Percentiles rank a stretch among this genome's conserved stretches.
phyloP scores from a whole-genome alignment of 37 sponge, comb jelly and placozoan genomes.

The Chondrilla cf. caribensis region DNA sequence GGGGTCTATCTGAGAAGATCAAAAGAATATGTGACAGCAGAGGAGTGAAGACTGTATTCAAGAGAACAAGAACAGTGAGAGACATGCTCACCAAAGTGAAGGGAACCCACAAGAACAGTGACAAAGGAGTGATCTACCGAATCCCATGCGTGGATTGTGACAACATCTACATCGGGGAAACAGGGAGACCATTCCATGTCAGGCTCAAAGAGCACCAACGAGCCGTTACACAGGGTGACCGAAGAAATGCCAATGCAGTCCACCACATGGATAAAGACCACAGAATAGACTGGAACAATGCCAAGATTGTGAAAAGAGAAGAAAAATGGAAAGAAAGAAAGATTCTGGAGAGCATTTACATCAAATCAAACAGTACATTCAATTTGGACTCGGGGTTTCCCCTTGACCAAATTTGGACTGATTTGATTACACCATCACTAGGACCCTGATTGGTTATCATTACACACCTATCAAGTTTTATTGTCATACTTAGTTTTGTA shows the following conservation, averaged over 20 bases:
- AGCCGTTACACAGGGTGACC: conserved; percentile 1
- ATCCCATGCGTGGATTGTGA: no score
- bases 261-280: not conserved
- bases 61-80: no score
- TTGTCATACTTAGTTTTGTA: no score
- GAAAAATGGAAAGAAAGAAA: not conserved
- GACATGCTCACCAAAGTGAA: no score
- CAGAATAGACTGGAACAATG: not conserved
- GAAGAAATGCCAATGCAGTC: conserved; percentile 21
- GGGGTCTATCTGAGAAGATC: no score
- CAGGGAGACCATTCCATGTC: conserved; percentile 23
- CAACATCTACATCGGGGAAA: no score
- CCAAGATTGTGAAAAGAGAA: not conserved
- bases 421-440: not conserved
- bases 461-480: no score
- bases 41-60: no score
- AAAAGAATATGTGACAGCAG: no score
- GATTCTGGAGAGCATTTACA: conserved; percentile 17
- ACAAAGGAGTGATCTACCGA: no score
- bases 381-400: conserved; percentile 26
- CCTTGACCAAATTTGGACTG: not conserved
- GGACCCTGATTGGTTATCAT: no score
- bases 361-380: not conserved
- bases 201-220: conserved; percentile 25
- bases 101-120: no score